Conservation (phyloP, 2,888 invertebrate genomes). For the Lampropteryx suffumata region DNA sequence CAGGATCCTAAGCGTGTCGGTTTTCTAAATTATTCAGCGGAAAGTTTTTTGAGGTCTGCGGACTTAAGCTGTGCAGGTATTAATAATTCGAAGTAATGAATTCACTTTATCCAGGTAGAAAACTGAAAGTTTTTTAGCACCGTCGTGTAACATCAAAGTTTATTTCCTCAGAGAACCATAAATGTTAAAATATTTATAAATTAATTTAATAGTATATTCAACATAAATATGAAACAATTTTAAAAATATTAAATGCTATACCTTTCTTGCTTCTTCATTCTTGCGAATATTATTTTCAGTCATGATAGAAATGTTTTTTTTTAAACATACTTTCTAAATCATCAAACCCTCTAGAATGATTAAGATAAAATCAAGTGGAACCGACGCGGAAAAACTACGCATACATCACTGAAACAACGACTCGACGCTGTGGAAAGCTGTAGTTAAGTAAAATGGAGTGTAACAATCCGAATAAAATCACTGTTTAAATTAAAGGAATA, state of each 20-base stretch:
- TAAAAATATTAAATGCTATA: background rate
- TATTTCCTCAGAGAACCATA: background rate
- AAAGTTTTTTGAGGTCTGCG: conserved; percentile 55
- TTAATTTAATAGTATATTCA: background rate
- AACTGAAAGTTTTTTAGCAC: conserved; percentile 17
- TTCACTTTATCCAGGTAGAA: conserved; percentile 33
- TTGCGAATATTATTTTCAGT: background rate
- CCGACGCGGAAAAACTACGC: conserved; percentile 23
- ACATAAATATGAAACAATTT: background rate
- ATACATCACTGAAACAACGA: conserved; percentile 19
- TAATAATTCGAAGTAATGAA: conserved; percentile 51
- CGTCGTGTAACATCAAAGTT: conserved; percentile 7
- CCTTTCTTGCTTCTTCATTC: background rate
- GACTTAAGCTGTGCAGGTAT: conserved; percentile 49
- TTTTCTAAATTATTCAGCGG: conserved; percentile 70
- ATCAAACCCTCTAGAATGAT: conserved; percentile 11
- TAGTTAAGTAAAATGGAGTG: conserved; percentile 18
- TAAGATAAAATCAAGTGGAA: conserved; percentile 18
- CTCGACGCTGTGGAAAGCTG: conserved; percentile 14
- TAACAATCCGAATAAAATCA: conserved; percentile 25
- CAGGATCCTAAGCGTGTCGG: conserved; percentile 67
- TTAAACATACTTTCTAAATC: conserved; percentile 8
- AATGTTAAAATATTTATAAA: conserved; percentile 8
- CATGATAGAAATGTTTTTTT: background rate
- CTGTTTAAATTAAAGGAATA: conserved; percentile 36